phyloP scores from a whole-genome alignment of 2,113 vertebrate species.

The Ivindomyrus marchei region DNA sequence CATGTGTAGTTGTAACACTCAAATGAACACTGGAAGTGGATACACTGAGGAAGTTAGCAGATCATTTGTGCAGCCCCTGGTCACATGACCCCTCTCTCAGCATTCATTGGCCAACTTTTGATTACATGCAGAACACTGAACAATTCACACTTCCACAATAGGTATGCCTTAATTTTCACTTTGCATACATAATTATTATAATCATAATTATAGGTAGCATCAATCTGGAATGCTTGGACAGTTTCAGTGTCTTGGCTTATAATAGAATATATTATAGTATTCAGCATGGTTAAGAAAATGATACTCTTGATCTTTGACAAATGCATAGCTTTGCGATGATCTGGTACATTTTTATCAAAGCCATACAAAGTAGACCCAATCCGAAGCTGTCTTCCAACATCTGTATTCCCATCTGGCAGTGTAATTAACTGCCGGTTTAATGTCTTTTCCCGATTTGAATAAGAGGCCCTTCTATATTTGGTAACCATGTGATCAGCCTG shows the following conservation, averaged over 20 bases:
- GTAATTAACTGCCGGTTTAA: conserved; percentile 1
- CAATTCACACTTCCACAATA: neutral
- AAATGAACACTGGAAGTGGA: neutral
- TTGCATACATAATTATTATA: neutral
- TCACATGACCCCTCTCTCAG: neutral
- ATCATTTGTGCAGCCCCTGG: neutral
- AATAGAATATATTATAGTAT: neutral
- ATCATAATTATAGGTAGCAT: neutral
- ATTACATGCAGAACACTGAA: neutral
- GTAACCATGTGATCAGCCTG: conserved; percentile 6
- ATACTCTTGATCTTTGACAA: neutral
- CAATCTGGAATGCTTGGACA: neutral
- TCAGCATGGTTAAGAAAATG: neutral
- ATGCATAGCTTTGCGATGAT: neutral
- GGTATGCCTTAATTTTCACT: neutral
- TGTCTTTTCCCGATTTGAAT: conserved; percentile 9
- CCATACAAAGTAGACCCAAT: neutral
- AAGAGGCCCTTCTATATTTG: conserved; percentile 7
- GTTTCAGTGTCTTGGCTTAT: neutral
- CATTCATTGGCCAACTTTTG: neutral
- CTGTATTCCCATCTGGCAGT: conserved; percentile 11
- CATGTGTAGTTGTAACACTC: neutral
- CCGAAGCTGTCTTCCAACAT: neutral
- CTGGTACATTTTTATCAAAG: conserved; percentile 6
- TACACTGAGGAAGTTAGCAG: neutral